phyloP scores from a whole-genome alignment of 2,113 vertebrate genomes.

The Saccopteryx leptura region DNA sequence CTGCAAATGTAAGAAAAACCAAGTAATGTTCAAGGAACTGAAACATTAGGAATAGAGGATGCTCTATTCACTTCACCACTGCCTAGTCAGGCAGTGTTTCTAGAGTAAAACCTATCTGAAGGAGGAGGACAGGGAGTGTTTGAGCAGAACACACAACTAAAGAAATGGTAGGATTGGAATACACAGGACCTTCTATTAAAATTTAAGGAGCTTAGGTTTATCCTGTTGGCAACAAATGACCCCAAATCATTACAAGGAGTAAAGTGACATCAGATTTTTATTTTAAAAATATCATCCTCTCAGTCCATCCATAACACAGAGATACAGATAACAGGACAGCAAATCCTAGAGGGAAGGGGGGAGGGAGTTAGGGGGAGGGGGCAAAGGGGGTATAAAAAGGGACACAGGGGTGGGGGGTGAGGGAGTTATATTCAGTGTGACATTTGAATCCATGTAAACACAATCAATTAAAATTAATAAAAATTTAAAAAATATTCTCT shows the following conservation, averaged over 20 bases:
- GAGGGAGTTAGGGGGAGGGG: too few relatives aligned
- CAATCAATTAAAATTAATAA: too few relatives aligned
- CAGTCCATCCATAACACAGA: background rate
- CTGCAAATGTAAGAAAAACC: background rate
- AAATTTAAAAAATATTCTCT: background rate
- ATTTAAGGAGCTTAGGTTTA: constrained; percentile 20
- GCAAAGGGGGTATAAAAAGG: too few relatives aligned
- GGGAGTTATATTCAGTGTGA: too few relatives aligned
- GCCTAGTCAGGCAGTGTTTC: too few relatives aligned
- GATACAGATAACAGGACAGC: too few relatives aligned
- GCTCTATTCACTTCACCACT: too few relatives aligned
- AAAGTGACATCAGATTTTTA: background rate
- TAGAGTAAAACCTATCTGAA: background rate
- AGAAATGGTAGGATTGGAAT: background rate
- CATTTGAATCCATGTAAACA: too few relatives aligned
- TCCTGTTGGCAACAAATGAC: background rate
- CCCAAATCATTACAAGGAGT: background rate
- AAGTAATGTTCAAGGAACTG: background rate
- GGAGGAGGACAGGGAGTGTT: background rate
- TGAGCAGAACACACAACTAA: background rate
- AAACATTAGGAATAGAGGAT: too few relatives aligned
- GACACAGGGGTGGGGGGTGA: too few relatives aligned
- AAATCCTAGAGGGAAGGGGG: too few relatives aligned
- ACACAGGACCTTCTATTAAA: accelerated
- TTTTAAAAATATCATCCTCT: background rate